Evolutionary conservation across 2,888 invertebrate genomes (phyloP), one percentile per base, ranked within the genome.

Genomic region (Sylvicola cinctus): DNA sequence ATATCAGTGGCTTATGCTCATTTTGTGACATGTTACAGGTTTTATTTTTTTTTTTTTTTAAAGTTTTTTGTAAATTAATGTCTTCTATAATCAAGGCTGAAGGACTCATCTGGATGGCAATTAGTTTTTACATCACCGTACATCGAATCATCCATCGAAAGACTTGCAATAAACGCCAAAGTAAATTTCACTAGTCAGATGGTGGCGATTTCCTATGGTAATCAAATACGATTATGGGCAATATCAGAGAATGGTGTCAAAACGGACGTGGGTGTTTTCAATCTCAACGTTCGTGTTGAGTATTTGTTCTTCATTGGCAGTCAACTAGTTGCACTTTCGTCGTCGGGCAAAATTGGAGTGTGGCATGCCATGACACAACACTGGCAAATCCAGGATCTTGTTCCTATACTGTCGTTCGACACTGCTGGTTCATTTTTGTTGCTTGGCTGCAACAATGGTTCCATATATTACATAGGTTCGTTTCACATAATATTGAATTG

Each of bases 361-460:
- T 96, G 95, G 95, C 95, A 96, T 58, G 87, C 93, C 1, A 93
- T 93, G 78, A 91, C 93, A 0, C 91, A 93, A 49, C 91, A 95
- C 58, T 96, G 95, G 91, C 95, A 95, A 63, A 80, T 88, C 29
- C 91, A 93, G 54, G 93, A 95, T 57, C 81, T 95, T 11, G 83
- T 90, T 13, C 85, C 91, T 2, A 87, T 96, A 37, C 76, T 90
- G 7, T 91, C 93, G 1, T 90, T 90, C 52, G 96, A 96, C 55
- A 93, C 91, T 0, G 95, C 95, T 15, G 95, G 95, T 1, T 91
- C 90, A 0, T 93, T 96, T 54, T 63, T 98, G 3, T 60, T 96
- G 25, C 66, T 98, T 1, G 96, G 96, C 2, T 93, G 95, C 45
- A 85, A 85, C 44, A 91, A 93, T 47, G 96, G 96, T 10, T 85